These are phyloP conservation scores for Diarsia rubi DNA, from an alignment of 2,888 invertebrate species.

Conservation along the genomic window DNA sequence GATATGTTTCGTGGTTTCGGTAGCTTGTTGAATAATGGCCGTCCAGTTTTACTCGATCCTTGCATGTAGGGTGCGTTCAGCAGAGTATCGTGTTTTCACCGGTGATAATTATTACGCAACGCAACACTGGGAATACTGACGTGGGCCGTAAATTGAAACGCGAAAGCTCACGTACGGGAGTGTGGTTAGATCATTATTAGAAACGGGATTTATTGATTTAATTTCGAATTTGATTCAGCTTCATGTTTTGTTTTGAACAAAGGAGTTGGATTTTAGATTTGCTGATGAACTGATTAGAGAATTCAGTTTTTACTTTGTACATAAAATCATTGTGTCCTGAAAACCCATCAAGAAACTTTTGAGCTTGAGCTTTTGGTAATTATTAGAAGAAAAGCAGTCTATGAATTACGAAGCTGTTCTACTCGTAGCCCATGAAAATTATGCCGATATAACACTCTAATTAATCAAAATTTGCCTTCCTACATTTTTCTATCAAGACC, in stretches of 20 bases:
- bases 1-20: slow-evolving; percentile 59
- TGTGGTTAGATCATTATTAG: slow-evolving; percentile 65
- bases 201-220: slow-evolving; percentile 53
- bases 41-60: slow-evolving; percentile 68
- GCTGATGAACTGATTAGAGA: neutral
- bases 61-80: slow-evolving; percentile 60
- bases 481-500: neutral
- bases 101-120: slow-evolving; percentile 82
- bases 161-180: slow-evolving; percentile 58
- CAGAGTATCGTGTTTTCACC: slow-evolving; percentile 77
- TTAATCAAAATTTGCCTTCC: neutral
- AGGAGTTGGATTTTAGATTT: slow-evolving; percentile 6
- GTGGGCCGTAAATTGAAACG: slow-evolving; percentile 76
- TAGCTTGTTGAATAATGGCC: slow-evolving; percentile 70
- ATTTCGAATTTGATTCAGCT: slow-evolving; percentile 41
- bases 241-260: slow-evolving; percentile 19
- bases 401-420: neutral
- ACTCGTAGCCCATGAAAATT: neutral
- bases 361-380: neutral
- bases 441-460: too few relatives aligned
- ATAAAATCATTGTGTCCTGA: too few relatives aligned
- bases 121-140: slow-evolving; percentile 74
- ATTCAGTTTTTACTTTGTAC: too few relatives aligned
- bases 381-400: neutral
- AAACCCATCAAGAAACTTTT: neutral